Evolutionary conservation across 2,113 vertebrate species (phyloP).

Genomic region (Marmota monax): DNA sequence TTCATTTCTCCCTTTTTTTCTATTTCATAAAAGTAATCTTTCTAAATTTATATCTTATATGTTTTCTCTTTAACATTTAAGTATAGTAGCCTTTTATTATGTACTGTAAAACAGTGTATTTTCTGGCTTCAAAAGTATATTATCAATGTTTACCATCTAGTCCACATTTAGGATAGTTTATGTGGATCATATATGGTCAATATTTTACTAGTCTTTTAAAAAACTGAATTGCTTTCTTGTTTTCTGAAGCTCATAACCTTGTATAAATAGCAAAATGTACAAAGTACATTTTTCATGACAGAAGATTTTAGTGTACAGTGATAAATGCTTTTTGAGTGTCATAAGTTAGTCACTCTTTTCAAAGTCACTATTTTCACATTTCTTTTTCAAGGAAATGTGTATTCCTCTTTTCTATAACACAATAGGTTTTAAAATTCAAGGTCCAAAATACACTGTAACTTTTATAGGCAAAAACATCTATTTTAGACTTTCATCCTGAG

Average conservation of each 20-base stretch:
- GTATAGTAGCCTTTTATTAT: not conserved
- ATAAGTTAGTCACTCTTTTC: not conserved
- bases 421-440: not conserved
- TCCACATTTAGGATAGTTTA: not conserved
- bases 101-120: not conserved
- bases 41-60: not conserved
- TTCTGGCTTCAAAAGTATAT: not conserved
- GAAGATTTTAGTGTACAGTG: not conserved
- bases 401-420: not conserved
- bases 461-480: not conserved
- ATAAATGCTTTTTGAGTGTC: not conserved
- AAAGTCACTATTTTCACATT: not conserved
- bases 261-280: not conserved
- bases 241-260: not conserved
- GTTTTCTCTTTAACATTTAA: not conserved
- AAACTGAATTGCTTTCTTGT: not conserved
- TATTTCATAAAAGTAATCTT: not conserved
- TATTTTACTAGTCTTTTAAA: not conserved
- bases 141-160: not conserved
- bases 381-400: not conserved
- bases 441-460: not conserved
- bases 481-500: not conserved
- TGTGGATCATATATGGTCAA: not conserved
- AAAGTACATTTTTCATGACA: not conserved
- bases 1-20: not conserved